These are phyloP conservation scores for Melipona beecheii DNA, from an alignment of 2,888 invertebrate genomes.

Conservation along the genomic window DNA sequence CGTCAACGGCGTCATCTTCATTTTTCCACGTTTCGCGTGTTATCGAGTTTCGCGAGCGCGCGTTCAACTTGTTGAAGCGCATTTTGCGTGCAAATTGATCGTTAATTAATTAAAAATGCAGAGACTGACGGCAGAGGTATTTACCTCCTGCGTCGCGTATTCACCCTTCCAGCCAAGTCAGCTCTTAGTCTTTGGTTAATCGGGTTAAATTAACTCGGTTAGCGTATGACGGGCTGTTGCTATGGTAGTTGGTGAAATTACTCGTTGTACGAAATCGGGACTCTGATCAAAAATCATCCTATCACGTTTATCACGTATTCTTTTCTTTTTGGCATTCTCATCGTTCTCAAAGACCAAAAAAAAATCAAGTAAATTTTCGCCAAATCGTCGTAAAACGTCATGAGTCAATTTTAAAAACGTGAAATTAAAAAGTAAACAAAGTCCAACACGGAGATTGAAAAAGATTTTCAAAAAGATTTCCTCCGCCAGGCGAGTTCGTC, in stretches of 20 bases:
- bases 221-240: slow-evolving; percentile 71
- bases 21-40: slow-evolving; percentile 22
- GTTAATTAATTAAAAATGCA: slow-evolving; percentile 81
- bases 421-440: too few relatives aligned
- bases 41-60: slow-evolving; percentile 47
- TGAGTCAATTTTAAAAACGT: too few relatives aligned
- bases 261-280: slow-evolving; percentile 72
- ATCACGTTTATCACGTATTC: not conserved
- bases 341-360: too few relatives aligned
- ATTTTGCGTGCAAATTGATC: slow-evolving; percentile 77
- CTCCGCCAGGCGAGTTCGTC: not conserved
- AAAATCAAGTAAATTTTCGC: too few relatives aligned
- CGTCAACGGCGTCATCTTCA: not conserved
- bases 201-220: slow-evolving; percentile 81
- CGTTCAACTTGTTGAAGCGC: slow-evolving; percentile 67
- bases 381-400: too few relatives aligned
- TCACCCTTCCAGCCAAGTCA: slow-evolving; percentile 76
- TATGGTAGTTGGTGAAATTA: slow-evolving; percentile 78
- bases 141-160: slow-evolving; percentile 64
- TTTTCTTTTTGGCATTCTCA: too few relatives aligned
- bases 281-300: slow-evolving; percentile 48
- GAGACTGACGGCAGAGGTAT: slow-evolving; percentile 76
- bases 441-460: too few relatives aligned
- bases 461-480: not conserved
- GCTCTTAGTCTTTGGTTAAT: slow-evolving; percentile 81